Evolutionary conservation across 2,888 invertebrate species (phyloP).

Genomic region (Invenusta paracnida): DNA sequence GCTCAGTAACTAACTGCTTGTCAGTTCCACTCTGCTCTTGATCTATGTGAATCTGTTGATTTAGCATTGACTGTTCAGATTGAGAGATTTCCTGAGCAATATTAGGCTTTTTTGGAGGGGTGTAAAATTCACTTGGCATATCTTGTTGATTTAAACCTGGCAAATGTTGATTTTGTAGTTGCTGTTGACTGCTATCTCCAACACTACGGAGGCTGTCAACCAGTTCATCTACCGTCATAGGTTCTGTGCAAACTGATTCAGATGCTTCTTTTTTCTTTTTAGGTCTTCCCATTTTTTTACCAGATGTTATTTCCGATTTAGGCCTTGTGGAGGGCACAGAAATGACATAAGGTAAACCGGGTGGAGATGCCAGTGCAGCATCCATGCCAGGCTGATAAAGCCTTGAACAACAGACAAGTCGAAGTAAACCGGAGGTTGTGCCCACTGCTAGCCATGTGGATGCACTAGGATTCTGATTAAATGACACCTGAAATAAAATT

Average conservation of each 20-base stretch:
- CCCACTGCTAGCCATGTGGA: slow-evolving; percentile 29
- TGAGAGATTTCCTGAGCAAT: no score
- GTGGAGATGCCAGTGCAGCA: background rate
- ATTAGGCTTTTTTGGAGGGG: no score
- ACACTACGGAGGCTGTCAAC: no score
- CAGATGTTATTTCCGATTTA: background rate
- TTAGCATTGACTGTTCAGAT: no score
- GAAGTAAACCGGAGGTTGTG: background rate
- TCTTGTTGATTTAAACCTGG: no score
- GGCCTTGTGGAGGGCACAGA: background rate
- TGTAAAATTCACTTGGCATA: no score
- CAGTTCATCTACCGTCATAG: background rate
- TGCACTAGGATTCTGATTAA: slow-evolving; percentile 9
- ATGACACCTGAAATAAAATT: background rate
- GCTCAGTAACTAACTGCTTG: no score
- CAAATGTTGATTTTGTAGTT: no score
- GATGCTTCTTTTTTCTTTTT: background rate
- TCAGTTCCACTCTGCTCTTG: no score
- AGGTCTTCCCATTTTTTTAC: background rate
- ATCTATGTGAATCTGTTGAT: no score
- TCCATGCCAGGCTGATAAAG: background rate
- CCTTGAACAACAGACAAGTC: background rate
- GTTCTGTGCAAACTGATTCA: background rate
- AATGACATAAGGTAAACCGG: background rate
- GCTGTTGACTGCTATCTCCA: no score